Evolutionary conservation across 2,888 invertebrate genomes (phyloP).

Genomic region (Mystacides longicornis): DNA sequence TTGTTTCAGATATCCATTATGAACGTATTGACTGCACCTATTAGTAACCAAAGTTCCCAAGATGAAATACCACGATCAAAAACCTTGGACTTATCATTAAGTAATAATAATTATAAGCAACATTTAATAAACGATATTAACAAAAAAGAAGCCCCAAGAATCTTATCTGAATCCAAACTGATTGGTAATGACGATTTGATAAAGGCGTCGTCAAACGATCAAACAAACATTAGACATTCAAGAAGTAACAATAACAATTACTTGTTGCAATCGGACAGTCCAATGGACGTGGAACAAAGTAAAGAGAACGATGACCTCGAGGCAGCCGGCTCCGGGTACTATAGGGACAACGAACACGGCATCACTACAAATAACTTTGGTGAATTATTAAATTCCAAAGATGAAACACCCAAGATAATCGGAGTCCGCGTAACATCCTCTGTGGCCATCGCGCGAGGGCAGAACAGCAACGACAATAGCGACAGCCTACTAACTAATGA

Average conservation of each 20-base stretch:
- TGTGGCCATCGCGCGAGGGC: slow-evolving; percentile 50
- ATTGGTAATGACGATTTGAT: slow-evolving; percentile 30
- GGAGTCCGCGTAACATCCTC: slow-evolving; percentile 52
- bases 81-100: slow-evolving; percentile 38
- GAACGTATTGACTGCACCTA: slow-evolving; percentile 12
- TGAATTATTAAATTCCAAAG: slow-evolving; percentile 15
- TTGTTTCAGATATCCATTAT: slow-evolving; percentile 16
- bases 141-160: slow-evolving; percentile 26
- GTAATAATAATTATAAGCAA: slow-evolving; percentile 37
- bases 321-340: slow-evolving; percentile 21
- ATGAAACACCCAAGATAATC: slow-evolving; percentile 25
- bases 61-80: slow-evolving; percentile 34
- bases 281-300: slow-evolving; percentile 10
- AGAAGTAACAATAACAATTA: slow-evolving; percentile 31
- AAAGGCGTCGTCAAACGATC: slow-evolving; percentile 34
- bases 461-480: slow-evolving; percentile 19
- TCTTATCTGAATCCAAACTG: slow-evolving; percentile 12
- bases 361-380: slow-evolving; percentile 15
- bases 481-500: slow-evolving; percentile 26
- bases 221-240: slow-evolving; percentile 36
- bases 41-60: slow-evolving; percentile 12
- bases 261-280: slow-evolving; percentile 15
- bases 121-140: slow-evolving; percentile 28
- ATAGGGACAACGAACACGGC: slow-evolving; percentile 19
- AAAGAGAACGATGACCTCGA: slow-evolving; percentile 19